Evolutionary conservation across 2,113 vertebrate genomes (phyloP).

Genomic region (Cariama cristata): DNA sequence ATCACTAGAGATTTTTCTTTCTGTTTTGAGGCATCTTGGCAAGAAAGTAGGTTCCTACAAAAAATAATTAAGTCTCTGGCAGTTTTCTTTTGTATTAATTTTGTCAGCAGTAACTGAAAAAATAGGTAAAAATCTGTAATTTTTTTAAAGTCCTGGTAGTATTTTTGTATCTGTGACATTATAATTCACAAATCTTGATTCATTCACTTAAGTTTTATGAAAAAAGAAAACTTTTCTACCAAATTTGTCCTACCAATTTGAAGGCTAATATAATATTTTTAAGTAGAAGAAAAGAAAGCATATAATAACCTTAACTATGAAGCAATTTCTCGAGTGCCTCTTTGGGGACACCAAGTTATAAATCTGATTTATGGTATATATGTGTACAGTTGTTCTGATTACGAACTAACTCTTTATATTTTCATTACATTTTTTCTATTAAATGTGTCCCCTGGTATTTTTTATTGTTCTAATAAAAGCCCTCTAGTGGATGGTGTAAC

Average conservation of each 20-base stretch:
- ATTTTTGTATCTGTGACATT: background rate
- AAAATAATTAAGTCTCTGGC: background rate
- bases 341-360: background rate
- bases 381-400: background rate
- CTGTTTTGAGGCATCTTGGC: background rate
- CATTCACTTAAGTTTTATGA: background rate
- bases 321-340: background rate
- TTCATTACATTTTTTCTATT: background rate
- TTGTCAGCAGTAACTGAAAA: background rate
- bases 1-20: background rate
- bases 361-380: background rate
- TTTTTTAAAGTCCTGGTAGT: background rate
- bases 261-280: background rate
- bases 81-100: background rate
- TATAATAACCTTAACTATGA: background rate
- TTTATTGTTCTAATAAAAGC: background rate
- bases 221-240: background rate
- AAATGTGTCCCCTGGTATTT: background rate
- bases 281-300: background rate
- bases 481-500: background rate
- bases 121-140: accelerated
- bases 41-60: background rate
- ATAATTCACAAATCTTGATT: background rate
- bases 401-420: background rate
- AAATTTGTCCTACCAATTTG: background rate